Evolutionary conservation across 2,888 invertebrate species (phyloP).

Genomic region (Lagria hirta): DNA sequence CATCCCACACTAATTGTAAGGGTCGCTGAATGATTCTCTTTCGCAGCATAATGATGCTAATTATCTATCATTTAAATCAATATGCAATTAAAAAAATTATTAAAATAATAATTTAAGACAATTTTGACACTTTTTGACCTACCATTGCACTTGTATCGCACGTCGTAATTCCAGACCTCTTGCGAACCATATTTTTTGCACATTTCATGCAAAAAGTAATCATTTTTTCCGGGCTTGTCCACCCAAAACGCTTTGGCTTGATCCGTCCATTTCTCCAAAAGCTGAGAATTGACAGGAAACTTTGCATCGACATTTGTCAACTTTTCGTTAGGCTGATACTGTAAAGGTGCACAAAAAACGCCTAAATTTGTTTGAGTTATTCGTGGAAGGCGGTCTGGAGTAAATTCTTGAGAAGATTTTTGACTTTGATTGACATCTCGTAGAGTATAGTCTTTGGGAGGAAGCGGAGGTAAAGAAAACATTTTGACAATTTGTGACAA

Average conservation of each 20-base stretch:
- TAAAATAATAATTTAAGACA: not conserved
- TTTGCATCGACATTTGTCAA: conserved; percentile 45
- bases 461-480: conserved; percentile 48
- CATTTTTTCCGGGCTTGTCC: conserved; percentile 59
- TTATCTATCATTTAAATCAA: not conserved
- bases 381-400: conserved; percentile 54
- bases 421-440: conserved; percentile 39
- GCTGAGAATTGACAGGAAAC: conserved; percentile 35
- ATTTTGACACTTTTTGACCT: conserved; percentile 17
- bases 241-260: conserved; percentile 60
- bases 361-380: conserved; percentile 57
- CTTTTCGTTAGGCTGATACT: conserved; percentile 51
- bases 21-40: too few relatives aligned
- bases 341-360: conserved; percentile 56
- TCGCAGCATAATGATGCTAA: too few relatives aligned
- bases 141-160: conserved; percentile 44
- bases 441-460: conserved; percentile 48
- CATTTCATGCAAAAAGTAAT: conserved; percentile 58
- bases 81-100: too few relatives aligned
- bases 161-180: conserved; percentile 39
- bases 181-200: conserved; percentile 51
- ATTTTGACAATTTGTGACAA: too few relatives aligned
- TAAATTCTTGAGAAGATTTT: conserved; percentile 52
- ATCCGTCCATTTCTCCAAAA: conserved; percentile 55
- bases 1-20: too few relatives aligned